Evolutionary conservation across 2,888 invertebrate genomes (phyloP), one percentile per base, ranked within the genome.

Genomic region (Drosophila melanocephala): DNA sequence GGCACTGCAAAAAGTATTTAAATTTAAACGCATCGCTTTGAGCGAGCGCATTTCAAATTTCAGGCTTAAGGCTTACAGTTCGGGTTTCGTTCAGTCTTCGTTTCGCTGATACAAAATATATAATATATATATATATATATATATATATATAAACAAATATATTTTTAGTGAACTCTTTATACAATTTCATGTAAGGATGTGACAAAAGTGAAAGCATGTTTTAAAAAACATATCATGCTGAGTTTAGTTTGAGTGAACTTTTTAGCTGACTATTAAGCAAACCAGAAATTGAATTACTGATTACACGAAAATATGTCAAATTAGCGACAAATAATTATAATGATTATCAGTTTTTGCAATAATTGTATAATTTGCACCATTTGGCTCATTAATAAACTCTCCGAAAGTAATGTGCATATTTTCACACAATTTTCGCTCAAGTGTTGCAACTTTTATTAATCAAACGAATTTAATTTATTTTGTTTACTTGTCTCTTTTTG

Each of bases 1-100:
- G 64, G 60, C 30, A 30, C 58, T 28, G 30, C 52, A 51, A 51
- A 73, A 82, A 74, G 76, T 80, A 83, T 85, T 87, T 91, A 87
- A 88, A 91, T 81, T 83, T 71, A 32, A 65, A 50, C 68, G 74
- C 33, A 65, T 66, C 62, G 60, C 55, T 37, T 51, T n/a, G 58
- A 50, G 37, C 60, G 50, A 32, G 58, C 65, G 35, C 86, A 90
- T 78, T 88, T 58, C 64, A 74, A 60, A 60, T 85, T 44, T 39
- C 53, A 52, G 57, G 56, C 66, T 57, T 53, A 70, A 75, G 44
- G 42, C 50, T 44, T 62, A 16, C 74, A 60, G 64, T 65, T 64
- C 64, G 66, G 47, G 16, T 47, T 61, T 44, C 37, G 14, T 32
- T 57, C 22, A 42, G 47, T 30, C 9, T 5, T 30, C 22, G 22